Base-by-base conservation (phyloP, 2,113 vertebrate species). In the Nothoprocta pentlandii region DNA sequence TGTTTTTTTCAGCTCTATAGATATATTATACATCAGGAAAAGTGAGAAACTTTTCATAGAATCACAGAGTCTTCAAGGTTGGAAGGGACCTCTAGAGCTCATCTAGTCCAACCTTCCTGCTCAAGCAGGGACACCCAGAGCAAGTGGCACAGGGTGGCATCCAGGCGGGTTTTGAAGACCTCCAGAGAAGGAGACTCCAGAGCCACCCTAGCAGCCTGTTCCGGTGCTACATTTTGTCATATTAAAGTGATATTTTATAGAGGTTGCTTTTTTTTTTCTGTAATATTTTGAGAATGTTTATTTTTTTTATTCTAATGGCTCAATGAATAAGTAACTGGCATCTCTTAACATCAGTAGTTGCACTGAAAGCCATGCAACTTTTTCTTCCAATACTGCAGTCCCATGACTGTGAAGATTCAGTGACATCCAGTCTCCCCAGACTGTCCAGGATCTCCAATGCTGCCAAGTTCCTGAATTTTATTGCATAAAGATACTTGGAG, bases 241-340 rank as follows among this genome's bases (percentile, higher is more conserved):
- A 22, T 1, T 59, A 46, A 47, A 1, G 7, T 21, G 7, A 6
- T 15, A 26, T 49, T 85, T 90, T 69, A 20, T 15, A 56, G 2
- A 41, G 0, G 8, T 19, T 6, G 15, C 25, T 56, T 28, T 30
- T 56, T 69, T 56, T 74, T 70, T 4, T 7, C 5, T 7, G 11
- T 1, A 2, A 3, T 78, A 74, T 25, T 36, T 66, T 78, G 42
- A 44, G 5, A 79, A 78, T 46, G 66, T 3, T 2, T 80, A 6
- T 56, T 77, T 80, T 58, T 58, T 21, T 26, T 19, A 4, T 46
- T 34, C 68, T 47, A 36, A 14, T 89, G 6, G 21, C 7, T 46
- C 4, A 64, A 10, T 64, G 47, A 20, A 30, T 53, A 76, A 32
- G 1, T 39, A 22, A 0, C 0, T 8, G 17, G 64, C 4, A 39